Base-by-base conservation (phyloP, 2,797 vertebrate species). In the Lerista edwardsae region DNA sequence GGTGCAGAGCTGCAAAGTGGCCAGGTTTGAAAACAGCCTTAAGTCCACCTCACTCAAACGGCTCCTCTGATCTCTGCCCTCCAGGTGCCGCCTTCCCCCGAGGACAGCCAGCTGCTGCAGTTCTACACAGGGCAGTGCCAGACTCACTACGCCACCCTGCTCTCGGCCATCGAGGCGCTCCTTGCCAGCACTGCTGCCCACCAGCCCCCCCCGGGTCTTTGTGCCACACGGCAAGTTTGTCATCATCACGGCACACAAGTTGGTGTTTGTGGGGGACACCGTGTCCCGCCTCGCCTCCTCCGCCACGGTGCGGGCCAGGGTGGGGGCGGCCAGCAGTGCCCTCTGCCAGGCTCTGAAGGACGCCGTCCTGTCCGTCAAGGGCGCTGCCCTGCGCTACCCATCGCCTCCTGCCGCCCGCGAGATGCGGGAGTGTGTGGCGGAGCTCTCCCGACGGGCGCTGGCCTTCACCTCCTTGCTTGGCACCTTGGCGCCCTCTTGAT, bases 251-350 rank as follows among this genome's bases (percentile, higher is more conserved):
- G 98, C 98, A 0, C 98, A 98, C 95, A 98, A 98, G 80, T 95
- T 98, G 83, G 98, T 98, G 81, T 98, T 98, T n/a, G 97, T 98
- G 0, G 98, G 98, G 19, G 98, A 98, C 93, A 98, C 98, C 0
- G 97, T 98, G 10, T 97, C 97, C 51, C 97, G 98, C 55, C 96
- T 98, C 51, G 97, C 97, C 25, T 94, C 96, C 72, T 98, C 97
- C 0, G 93, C 96, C 0, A 96, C 97, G 84, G 96, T 98, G 62
- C 95, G 97, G 84, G 94, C 96, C 44, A 97, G 97, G 94, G 97
- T 98, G 57, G 97, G 97, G 67, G 97, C 97, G 8, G 97, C 97
- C 1, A 97, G 97, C 19, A 94, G 97, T 14, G 94, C 96, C 0
- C 96, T 98, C 77, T 97, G 97, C 93, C 98, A 98, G 89, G 96